Evolutionary conservation across 2,888 invertebrate species (phyloP).

Genomic region (Nasonovia ribisnigri): DNA sequence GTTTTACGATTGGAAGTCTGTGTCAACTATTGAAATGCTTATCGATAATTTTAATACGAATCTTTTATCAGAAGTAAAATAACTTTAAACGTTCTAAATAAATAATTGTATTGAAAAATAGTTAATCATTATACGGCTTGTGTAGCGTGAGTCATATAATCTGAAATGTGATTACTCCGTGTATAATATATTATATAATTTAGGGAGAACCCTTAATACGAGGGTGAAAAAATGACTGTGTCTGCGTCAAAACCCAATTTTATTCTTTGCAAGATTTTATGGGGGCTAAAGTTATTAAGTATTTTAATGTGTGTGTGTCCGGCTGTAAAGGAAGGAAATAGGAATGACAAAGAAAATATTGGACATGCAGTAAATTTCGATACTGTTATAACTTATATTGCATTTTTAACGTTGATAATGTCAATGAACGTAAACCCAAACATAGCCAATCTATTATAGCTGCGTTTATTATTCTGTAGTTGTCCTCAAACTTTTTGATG

Average conservation of each 20-base stretch:
- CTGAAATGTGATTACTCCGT: constrained; percentile 27
- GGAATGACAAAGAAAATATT: constrained; percentile 39
- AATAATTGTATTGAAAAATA: neutral
- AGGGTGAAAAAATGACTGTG: constrained; percentile 46
- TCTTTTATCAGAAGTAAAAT: neutral
- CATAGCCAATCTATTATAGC: neutral
- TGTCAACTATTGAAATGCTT: neutral
- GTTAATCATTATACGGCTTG: neutral
- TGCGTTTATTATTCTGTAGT: constrained; percentile 45
- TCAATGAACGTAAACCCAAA: constrained; percentile 45
- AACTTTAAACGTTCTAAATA: too few relatives aligned
- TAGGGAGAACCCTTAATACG: neutral
- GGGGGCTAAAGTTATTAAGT: neutral
- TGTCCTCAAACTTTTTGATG: constrained; percentile 25
- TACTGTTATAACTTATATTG: constrained; percentile 40
- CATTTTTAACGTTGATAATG: neutral
- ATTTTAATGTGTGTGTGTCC: constrained; percentile 15
- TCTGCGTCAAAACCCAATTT: constrained; percentile 15
- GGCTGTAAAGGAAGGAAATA: neutral
- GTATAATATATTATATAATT: constrained; percentile 31
- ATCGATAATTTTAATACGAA: neutral
- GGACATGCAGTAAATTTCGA: constrained; percentile 42
- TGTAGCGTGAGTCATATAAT: constrained; percentile 21
- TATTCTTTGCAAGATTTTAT: constrained; percentile 34
- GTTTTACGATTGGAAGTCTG: neutral